phyloP scores from a whole-genome alignment of 1,140 invertebrate species.

The Radopholus similis region DNA sequence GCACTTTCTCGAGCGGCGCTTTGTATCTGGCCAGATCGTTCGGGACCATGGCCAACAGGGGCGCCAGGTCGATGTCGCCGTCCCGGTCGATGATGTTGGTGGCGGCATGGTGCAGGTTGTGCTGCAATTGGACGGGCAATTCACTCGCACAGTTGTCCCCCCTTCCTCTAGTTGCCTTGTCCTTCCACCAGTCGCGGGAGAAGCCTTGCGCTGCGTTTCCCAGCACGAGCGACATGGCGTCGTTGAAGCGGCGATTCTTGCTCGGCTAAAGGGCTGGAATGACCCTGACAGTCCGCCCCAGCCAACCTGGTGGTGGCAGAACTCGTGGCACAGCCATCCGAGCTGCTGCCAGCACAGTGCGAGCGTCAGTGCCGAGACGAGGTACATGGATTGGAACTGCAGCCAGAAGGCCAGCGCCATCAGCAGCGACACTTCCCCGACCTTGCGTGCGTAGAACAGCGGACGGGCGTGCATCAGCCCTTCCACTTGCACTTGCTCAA shows the following conservation, averaged over 20 bases:
- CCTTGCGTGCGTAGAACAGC: constrained; percentile 40
- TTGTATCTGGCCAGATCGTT: constrained; percentile 53
- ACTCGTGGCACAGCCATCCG: constrained; percentile 49
- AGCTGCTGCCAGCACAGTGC: constrained; percentile 57
- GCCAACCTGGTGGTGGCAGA: constrained; percentile 59
- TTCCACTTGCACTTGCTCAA: constrained; percentile 38
- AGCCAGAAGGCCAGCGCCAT: constrained; percentile 49
- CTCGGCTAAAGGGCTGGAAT: no score
- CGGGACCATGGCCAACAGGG: constrained; percentile 51
- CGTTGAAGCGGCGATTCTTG: constrained; percentile 50
- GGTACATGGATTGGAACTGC: constrained; percentile 49
- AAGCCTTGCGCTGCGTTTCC: constrained; percentile 57
- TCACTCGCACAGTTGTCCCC: neutral
- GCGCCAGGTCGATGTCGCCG: constrained; percentile 56
- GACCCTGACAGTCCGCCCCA: no score
- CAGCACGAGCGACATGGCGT: constrained; percentile 42
- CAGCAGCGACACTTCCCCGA: constrained; percentile 34
- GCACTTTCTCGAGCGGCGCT: constrained; percentile 42
- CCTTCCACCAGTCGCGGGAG: constrained; percentile 59
- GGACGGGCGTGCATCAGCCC: constrained; percentile 50
- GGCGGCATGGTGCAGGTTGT: constrained; percentile 57
- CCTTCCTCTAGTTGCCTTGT: no score
- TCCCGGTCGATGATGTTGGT: constrained; percentile 59
- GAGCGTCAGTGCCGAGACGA: constrained; percentile 49
- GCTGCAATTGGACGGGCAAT: constrained; percentile 9